These are phyloP conservation scores for Spheniscus mendiculus DNA, from an alignment of 2,113 vertebrate species.

Conservation along the genomic window DNA sequence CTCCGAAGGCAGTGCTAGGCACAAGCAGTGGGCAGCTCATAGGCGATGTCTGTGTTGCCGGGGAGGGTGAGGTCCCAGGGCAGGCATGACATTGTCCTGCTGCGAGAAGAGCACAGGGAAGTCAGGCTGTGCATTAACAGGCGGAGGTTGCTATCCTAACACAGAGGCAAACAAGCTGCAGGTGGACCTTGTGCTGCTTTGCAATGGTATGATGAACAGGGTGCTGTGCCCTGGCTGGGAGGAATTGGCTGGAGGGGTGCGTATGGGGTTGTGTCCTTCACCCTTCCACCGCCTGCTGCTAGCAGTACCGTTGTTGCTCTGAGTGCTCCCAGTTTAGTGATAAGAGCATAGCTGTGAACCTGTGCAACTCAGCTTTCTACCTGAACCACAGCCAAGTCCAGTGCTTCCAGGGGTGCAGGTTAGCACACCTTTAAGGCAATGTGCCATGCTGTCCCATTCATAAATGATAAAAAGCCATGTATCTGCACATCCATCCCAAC, in stretches of 20 bases:
- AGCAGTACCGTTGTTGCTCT: not conserved
- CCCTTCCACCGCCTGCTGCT: not conserved
- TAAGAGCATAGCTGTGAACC: not conserved
- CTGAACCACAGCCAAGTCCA: not conserved
- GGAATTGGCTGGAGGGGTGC: not conserved
- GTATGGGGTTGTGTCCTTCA: not conserved
- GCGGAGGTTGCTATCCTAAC: not conserved
- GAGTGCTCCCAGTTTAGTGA: not conserved
- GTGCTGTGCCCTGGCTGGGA: not conserved
- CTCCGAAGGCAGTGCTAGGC: not conserved
- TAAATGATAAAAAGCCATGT: not conserved
- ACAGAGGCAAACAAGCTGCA: not conserved
- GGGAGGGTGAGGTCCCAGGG: constrained; percentile 59
- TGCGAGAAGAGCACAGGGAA: constrained; percentile 51
- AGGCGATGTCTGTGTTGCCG: not conserved
- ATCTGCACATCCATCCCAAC: not conserved
- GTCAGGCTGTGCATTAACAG: not conserved
- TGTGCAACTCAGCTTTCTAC: not conserved
- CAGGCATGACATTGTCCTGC: constrained; percentile 65
- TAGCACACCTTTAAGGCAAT: not conserved
- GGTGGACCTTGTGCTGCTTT: not conserved
- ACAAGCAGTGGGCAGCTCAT: constrained; percentile 27
- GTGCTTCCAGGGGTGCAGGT: not conserved
- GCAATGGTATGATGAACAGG: not conserved
- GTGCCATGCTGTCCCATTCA: not conserved